phyloP scores from a whole-genome alignment of 2,888 invertebrate species.

The Bellardia pandia region DNA sequence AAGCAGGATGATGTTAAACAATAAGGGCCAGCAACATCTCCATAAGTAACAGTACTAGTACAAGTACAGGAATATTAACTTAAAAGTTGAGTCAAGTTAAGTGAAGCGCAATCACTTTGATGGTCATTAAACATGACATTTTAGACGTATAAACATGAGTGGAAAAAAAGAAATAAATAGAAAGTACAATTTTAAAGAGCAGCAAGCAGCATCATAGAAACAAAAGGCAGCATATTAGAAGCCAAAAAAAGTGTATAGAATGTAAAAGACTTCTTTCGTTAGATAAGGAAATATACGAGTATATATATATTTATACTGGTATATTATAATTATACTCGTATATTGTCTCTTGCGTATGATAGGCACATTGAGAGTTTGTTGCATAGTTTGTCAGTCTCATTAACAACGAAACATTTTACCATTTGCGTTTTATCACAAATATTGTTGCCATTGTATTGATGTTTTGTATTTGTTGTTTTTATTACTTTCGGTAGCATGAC shows the following conservation, averaged over 20 bases:
- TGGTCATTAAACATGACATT: conserved; percentile 25
- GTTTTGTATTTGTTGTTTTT: neutral
- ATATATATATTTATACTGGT: no score
- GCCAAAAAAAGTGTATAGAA: no score
- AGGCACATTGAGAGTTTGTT: no score
- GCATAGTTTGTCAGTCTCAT: neutral
- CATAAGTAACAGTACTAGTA: neutral
- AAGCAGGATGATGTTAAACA: neutral
- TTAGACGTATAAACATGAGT: neutral
- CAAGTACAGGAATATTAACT: conserved; percentile 13
- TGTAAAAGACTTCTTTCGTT: no score
- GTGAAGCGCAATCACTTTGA: conserved; percentile 7
- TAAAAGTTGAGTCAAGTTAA: conserved; percentile 8
- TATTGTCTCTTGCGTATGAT: no score
- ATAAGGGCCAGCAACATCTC: neutral
- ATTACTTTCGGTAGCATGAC: neutral
- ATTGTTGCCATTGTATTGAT: neutral
- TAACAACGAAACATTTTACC: no score
- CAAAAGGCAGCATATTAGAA: no score
- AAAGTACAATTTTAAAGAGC: neutral
- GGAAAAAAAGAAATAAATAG: neutral
- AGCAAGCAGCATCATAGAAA: no score
- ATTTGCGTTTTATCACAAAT: neutral
- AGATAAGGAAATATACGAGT: no score
- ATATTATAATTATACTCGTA: no score